Evolutionary conservation across 2,113 vertebrate genomes (phyloP).

Genomic region (Neoarius graeffei): DNA sequence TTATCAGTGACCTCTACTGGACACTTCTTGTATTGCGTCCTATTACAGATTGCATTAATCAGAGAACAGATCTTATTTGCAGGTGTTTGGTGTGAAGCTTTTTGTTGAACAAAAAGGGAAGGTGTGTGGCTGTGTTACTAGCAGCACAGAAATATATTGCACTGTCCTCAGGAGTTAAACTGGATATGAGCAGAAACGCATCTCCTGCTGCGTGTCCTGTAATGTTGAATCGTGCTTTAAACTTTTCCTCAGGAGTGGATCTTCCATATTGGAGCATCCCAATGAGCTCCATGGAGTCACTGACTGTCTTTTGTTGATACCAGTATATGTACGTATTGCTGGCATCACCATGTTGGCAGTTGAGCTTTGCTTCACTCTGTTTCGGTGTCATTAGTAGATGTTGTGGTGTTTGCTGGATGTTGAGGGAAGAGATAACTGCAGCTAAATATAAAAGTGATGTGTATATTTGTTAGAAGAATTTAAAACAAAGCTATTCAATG

Average conservation of each 20-base stretch:
- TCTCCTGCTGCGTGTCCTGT: constrained; percentile 33
- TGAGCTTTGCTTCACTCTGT: constrained; percentile 8
- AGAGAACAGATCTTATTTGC: neutral
- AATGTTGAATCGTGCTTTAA: constrained; percentile 29
- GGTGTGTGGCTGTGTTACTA: constrained; percentile 35
- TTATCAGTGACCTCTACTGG: neutral
- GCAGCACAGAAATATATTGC: constrained; percentile 52
- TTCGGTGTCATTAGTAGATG: neutral
- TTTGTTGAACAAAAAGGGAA: constrained; percentile 12
- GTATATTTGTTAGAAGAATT: neutral
- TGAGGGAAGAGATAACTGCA: constrained; percentile 2
- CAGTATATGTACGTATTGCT: constrained; percentile 48
- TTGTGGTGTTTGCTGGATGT: constrained; percentile 23
- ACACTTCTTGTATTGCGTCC: neutral
- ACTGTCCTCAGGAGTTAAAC: constrained; percentile 28
- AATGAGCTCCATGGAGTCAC: constrained; percentile 30
- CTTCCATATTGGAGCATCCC: constrained; percentile 36
- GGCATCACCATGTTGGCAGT: constrained; percentile 39
- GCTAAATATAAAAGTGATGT: constrained; percentile 10
- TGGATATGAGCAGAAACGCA: constrained; percentile 43
- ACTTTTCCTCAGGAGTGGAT: neutral
- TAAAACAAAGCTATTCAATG: neutral
- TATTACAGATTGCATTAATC: neutral
- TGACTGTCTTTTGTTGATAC: constrained; percentile 36
- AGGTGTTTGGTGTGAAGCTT: neutral